These are phyloP conservation scores for Puntigrus tetrazona DNA, from an alignment of 2,113 vertebrate species.

Conservation along the genomic window DNA sequence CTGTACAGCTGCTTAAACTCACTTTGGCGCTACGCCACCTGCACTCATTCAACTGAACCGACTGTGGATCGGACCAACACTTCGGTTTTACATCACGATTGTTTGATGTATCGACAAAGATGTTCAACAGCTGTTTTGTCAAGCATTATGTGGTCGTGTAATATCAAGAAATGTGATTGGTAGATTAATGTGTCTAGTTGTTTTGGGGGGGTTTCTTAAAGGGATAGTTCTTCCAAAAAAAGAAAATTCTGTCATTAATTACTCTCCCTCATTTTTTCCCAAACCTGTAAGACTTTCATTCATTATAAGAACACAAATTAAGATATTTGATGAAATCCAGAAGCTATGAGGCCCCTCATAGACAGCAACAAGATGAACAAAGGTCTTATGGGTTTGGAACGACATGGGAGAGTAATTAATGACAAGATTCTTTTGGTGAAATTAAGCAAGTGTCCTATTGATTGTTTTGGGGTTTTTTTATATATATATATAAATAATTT, in stretches of 20 bases:
- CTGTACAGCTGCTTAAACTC: background rate
- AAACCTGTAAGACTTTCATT: background rate
- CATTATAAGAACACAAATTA: too few species aligned
- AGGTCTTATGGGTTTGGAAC: too few species aligned
- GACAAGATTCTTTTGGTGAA: background rate
- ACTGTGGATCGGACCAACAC: slow-evolving; percentile 4
- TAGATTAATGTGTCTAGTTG: background rate
- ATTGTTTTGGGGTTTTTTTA: too few species aligned
- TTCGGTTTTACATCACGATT: background rate
- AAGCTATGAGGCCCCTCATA: too few species aligned
- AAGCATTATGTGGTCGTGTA: background rate
- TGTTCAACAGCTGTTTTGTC: background rate
- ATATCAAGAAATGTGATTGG: background rate
- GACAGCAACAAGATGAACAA: too few species aligned
- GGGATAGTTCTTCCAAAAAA: background rate
- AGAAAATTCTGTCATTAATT: background rate
- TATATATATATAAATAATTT: too few species aligned
- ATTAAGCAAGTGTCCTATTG: background rate
- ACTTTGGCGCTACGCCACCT: background rate
- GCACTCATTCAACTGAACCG: background rate
- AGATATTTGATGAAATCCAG: too few species aligned
- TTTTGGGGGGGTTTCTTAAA: background rate
- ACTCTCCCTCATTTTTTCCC: background rate
- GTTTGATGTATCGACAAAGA: background rate
- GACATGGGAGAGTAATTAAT: background rate